phyloP scores from a whole-genome alignment of 2,797 vertebrate species.

The Decapterus maruadsi region DNA sequence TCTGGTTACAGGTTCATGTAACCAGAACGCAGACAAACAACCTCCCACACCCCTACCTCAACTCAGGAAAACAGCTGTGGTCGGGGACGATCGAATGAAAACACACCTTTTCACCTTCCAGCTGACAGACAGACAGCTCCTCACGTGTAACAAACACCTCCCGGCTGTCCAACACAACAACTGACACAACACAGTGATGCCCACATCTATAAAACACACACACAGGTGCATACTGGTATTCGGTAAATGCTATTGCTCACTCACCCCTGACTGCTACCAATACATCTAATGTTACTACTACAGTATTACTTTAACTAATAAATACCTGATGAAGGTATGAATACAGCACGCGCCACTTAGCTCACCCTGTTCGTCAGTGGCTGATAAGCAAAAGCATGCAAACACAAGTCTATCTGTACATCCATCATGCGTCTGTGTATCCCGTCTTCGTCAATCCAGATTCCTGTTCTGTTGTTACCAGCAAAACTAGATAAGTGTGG shows the following conservation, averaged over 20 bases:
- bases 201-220: background rate
- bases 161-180: background rate
- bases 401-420: slow-evolving; percentile 41
- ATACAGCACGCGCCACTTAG: background rate
- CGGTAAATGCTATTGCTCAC: background rate
- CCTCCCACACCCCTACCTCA: background rate
- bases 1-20: slow-evolving; percentile 65
- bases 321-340: slow-evolving; percentile 28
- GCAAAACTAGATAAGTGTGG: slow-evolving; percentile 27
- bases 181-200: background rate
- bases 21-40: slow-evolving; percentile 15
- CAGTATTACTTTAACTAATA: slow-evolving; percentile 28
- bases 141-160: slow-evolving; percentile 2
- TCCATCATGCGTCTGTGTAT: slow-evolving; percentile 2
- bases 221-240: slow-evolving; percentile 15
- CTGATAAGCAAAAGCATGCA: slow-evolving; percentile 38
- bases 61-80: slow-evolving; percentile 30
- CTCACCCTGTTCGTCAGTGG: background rate
- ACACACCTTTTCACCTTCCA: slow-evolving; percentile 36
- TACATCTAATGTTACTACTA: slow-evolving; percentile 29
- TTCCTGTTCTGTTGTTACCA: slow-evolving; percentile 6
- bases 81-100: slow-evolving; percentile 10
- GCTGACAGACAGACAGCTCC: slow-evolving; percentile 20
- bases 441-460: background rate
- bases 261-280: background rate